Percentiles rank a stretch among this genome's conserved stretches.
Conservation (phyloP, 2,888 invertebrate genomes). For the Leucoma salicis region DNA sequence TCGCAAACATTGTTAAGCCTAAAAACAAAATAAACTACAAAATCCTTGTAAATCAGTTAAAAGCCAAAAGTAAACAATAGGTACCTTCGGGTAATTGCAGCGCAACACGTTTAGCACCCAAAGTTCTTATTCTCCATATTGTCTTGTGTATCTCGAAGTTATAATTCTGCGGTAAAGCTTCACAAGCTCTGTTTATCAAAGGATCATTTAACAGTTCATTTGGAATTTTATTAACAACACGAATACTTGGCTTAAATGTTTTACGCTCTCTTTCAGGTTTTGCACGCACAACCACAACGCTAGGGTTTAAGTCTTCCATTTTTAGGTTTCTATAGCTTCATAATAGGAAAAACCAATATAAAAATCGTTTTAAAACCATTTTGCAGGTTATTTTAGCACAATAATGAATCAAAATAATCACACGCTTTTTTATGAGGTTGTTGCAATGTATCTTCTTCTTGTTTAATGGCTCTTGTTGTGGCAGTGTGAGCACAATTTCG, state of each 20-base stretch:
- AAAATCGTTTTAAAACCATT: background rate
- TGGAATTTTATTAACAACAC: slow-evolving; percentile 89
- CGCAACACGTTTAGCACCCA: slow-evolving; percentile 93
- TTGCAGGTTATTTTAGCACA: slow-evolving; percentile 48
- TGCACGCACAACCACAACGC: slow-evolving; percentile 87
- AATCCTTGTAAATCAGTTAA: too few relatives aligned
- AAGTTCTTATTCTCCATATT: slow-evolving; percentile 95
- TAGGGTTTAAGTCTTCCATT: slow-evolving; percentile 68
- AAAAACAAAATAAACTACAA: slow-evolving; percentile 31
- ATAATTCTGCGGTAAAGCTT: slow-evolving; percentile 94
- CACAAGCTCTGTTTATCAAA: slow-evolving; percentile 86
- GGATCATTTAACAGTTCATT: slow-evolving; percentile 89
- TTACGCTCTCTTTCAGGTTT: slow-evolving; percentile 87
- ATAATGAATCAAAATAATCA: too few relatives aligned
- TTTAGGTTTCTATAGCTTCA: background rate
- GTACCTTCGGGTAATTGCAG: slow-evolving; percentile 97
- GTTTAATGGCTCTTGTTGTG: too few relatives aligned
- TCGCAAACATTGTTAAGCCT: slow-evolving; percentile 94
- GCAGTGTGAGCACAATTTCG: too few relatives aligned
- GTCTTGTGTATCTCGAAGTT: slow-evolving; percentile 99
- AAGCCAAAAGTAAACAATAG: background rate
- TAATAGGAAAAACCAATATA: background rate
- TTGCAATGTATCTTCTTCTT: too few relatives aligned
- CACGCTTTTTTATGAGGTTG: too few relatives aligned
- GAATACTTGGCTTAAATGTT: slow-evolving; percentile 88